A percentile compares a stretch with the other conserved stretches of the same genome.
Evolutionary conservation across 2,113 vertebrate species (phyloP).

Genomic region (Cacatua alba): DNA sequence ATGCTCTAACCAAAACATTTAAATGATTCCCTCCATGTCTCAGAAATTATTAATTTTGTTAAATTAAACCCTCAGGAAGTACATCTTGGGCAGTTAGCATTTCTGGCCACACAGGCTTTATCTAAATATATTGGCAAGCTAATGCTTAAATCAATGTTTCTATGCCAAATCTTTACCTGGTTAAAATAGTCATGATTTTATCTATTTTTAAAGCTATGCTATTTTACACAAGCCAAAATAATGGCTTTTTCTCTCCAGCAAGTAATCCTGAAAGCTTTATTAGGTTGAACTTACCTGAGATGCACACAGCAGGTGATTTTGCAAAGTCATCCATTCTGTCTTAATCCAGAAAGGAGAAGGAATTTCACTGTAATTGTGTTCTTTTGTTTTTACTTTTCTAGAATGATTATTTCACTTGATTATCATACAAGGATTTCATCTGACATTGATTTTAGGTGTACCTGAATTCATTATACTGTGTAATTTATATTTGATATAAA

Average conservation of each 20-base stretch:
- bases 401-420: conserved; percentile 34
- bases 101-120: background rate
- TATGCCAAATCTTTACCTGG: background rate
- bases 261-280: background rate
- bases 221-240: background rate
- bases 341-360: background rate
- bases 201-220: background rate
- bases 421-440: conserved; percentile 37
- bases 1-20: background rate
- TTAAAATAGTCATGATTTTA: background rate
- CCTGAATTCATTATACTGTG: conserved; percentile 64
- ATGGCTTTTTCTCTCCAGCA: background rate
- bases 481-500: conserved; percentile 69
- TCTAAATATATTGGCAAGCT: background rate
- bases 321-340: background rate
- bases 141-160: background rate
- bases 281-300: background rate
- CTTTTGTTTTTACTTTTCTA: conserved; percentile 49
- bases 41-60: background rate
- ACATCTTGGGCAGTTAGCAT: background rate
- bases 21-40: background rate
- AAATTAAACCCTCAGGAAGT: background rate
- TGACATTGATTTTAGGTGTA: conserved; percentile 61
- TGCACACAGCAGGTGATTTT: background rate
- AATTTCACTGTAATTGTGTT: background rate